Conservation (phyloP, 2,797 vertebrate genomes). For the Glyptemys insculpta region DNA sequence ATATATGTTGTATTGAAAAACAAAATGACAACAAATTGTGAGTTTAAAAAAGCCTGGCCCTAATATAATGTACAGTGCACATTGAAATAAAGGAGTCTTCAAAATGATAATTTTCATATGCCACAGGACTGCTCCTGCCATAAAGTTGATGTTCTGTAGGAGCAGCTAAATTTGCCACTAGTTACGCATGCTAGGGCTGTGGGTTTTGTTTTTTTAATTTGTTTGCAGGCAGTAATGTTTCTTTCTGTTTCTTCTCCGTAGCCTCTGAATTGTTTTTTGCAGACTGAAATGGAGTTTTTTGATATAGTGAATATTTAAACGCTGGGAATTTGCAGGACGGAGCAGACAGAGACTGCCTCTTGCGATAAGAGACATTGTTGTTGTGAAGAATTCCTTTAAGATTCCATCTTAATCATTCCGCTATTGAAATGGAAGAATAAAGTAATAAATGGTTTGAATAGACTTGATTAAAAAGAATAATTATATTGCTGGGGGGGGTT, state of each 20-base stretch:
- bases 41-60: not conserved
- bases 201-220: constrained; percentile 48
- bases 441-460: constrained; percentile 81
- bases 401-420: constrained; percentile 79
- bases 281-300: constrained; percentile 62
- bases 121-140: constrained; percentile 19
- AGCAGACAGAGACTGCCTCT: constrained; percentile 71
- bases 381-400: constrained; percentile 80
- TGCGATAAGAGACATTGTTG: constrained; percentile 75
- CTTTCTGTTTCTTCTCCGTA: constrained; percentile 51
- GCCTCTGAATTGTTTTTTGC: constrained; percentile 60
- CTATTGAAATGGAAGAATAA: constrained; percentile 81
- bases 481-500: constrained; percentile 74
- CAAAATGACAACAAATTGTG: not conserved
- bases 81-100: constrained; percentile 61
- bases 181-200: constrained; percentile 22
- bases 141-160: constrained; percentile 44
- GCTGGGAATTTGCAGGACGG: constrained; percentile 68
- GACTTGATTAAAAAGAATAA: constrained; percentile 82
- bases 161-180: constrained; percentile 42
- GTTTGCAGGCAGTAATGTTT: constrained; percentile 59
- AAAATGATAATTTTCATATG: constrained; percentile 52
- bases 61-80: not conserved
- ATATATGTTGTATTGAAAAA: not conserved
- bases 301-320: constrained; percentile 74